Evolutionary conservation across 2,113 vertebrate genomes (phyloP).

Genomic region (Carettochelys insculpta): DNA sequence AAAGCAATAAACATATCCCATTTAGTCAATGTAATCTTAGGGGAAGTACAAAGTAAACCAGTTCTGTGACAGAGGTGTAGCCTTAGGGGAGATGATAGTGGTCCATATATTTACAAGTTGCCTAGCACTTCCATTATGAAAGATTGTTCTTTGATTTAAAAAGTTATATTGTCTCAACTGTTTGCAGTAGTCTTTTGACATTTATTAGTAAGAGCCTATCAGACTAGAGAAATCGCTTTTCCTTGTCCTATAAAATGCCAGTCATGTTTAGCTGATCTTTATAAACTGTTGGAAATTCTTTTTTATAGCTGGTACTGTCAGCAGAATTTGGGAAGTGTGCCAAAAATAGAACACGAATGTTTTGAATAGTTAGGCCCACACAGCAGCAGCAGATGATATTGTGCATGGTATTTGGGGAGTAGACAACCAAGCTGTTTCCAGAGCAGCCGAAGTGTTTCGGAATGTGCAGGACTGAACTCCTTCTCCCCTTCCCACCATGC

Average conservation of each 20-base stretch:
- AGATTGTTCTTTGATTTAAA: not conserved
- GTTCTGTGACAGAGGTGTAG: not conserved
- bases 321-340: not conserved
- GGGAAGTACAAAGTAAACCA: not conserved
- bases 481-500: not conserved
- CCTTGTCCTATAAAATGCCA: not conserved
- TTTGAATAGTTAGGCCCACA: fast-evolving
- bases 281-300: not conserved
- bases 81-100: not conserved
- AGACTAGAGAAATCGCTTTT: not conserved
- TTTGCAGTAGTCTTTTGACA: not conserved
- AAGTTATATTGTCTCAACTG: not conserved
- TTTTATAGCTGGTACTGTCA: not conserved
- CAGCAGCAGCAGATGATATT: not conserved
- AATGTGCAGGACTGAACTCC: not conserved
- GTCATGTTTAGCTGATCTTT: not conserved
- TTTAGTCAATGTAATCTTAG: not conserved
- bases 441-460: not conserved
- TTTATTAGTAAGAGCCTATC: not conserved
- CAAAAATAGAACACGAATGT: not conserved
- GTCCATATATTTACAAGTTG: not conserved
- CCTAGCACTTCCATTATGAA: not conserved
- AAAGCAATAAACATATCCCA: not conserved
- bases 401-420: not conserved
- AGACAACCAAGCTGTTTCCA: fast-evolving